phyloP scores from a whole-genome alignment of 2,797 vertebrate genomes.

The Neomorphus geoffroyi region DNA sequence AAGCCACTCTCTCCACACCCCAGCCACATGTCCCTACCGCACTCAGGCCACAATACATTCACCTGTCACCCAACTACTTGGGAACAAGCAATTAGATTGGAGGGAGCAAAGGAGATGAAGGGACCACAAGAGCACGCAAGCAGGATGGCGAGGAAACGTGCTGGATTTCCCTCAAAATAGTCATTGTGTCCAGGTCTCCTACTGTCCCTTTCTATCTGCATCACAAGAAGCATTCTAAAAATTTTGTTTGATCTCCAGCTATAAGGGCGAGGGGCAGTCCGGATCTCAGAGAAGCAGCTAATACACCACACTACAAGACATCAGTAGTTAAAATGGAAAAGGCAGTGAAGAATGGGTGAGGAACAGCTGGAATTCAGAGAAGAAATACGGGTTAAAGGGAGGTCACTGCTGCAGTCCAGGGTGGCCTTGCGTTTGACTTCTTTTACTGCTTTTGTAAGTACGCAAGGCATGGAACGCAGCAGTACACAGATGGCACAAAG shows the following conservation, averaged over 20 bases:
- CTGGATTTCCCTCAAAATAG: neutral
- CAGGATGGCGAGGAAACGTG: accelerated
- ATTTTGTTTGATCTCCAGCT: neutral
- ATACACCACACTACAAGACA: neutral
- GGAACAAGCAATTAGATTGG: neutral
- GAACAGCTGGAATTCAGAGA: neutral
- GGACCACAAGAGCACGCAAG: neutral
- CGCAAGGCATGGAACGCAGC: neutral
- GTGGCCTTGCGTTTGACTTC: neutral
- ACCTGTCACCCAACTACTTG: neutral
- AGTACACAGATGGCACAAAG: constrained; percentile 21
- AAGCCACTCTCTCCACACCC: neutral
- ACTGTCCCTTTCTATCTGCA: neutral
- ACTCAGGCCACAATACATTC: neutral
- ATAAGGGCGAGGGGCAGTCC: neutral
- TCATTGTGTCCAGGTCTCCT: neutral
- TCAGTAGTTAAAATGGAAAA: neutral
- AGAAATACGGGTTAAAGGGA: neutral
- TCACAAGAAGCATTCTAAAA: neutral
- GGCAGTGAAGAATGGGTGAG: neutral
- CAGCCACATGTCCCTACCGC: accelerated
- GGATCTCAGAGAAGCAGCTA: neutral
- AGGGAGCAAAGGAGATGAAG: neutral
- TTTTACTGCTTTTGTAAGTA: constrained; percentile 27
- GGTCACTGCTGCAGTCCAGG: neutral